phyloP scores from a whole-genome alignment of 2,888 invertebrate genomes.

The Loripinus fragilis region DNA sequence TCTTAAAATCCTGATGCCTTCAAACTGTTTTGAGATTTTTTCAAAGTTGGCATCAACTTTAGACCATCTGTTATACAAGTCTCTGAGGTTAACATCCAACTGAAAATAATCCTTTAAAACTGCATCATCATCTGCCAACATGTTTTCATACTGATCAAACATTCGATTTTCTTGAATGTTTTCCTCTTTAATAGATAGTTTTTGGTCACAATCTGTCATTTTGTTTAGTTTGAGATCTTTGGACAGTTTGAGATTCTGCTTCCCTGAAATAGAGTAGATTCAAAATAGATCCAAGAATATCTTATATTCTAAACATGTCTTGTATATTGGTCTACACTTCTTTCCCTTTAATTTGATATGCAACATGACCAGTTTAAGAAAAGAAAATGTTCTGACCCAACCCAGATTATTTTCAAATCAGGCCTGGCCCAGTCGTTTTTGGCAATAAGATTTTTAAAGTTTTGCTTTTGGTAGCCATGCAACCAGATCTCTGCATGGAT shows the following conservation, averaged over 20 bases:
- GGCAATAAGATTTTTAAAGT: too few relatives aligned
- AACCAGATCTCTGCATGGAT: too few relatives aligned
- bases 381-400: too few relatives aligned
- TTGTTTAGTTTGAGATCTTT: background rate
- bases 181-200: background rate
- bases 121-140: slow-evolving; percentile 21
- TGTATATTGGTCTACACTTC: too few relatives aligned
- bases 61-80: slow-evolving; percentile 91
- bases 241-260: background rate
- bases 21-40: slow-evolving; percentile 87
- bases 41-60: slow-evolving; percentile 90
- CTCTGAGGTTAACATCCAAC: slow-evolving; percentile 88
- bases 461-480: too few relatives aligned
- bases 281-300: too few relatives aligned
- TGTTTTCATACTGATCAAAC: background rate
- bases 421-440: too few relatives aligned
- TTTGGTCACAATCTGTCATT: background rate
- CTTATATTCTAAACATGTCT: too few relatives aligned
- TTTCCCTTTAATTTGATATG: too few relatives aligned
- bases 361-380: too few relatives aligned
- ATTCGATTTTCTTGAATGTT: background rate
- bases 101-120: slow-evolving; percentile 90
- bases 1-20: slow-evolving; percentile 93
- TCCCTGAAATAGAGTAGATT: slow-evolving; percentile 5
- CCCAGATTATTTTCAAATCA: too few relatives aligned